Percentiles rank a stretch among this genome's conserved stretches.
These are phyloP conservation scores for Melinaea marsaeus DNA, from an alignment of 2,888 invertebrate species.

Conservation along the genomic window DNA sequence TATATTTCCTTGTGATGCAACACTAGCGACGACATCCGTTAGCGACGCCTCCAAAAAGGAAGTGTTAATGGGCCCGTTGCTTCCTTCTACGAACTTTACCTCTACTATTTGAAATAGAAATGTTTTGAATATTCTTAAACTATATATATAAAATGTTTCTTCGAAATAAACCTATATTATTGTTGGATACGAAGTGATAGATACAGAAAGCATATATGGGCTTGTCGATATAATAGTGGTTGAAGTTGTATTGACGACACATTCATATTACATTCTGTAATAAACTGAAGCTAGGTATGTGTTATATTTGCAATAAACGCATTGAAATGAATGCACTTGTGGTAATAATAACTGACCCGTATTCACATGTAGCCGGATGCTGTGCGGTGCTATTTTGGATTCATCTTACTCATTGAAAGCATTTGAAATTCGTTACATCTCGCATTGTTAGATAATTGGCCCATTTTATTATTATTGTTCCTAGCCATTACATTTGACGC, in stretches of 20 bases:
- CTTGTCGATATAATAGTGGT: too few species aligned
- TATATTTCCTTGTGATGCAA: conserved; percentile 44
- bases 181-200: too few species aligned
- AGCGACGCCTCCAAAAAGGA: conserved; percentile 44
- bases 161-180: not conserved
- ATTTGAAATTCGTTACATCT: conserved; percentile 29
- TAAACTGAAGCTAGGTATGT: not conserved
- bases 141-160: not conserved
- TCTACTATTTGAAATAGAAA: conserved; percentile 22
- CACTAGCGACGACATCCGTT: conserved; percentile 41
- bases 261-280: too few species aligned
- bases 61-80: conserved; percentile 49
- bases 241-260: too few species aligned
- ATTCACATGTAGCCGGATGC: conserved; percentile 50
- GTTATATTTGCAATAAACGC: conserved; percentile 18
- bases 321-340: conserved; percentile 34
- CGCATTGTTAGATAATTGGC: conserved; percentile 30
- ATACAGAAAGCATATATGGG: too few species aligned
- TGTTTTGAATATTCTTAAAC: too few species aligned
- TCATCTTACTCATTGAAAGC: conserved; percentile 33
- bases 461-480: conserved; percentile 24
- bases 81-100: conserved; percentile 46
- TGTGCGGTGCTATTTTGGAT: conserved; percentile 37
- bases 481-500: conserved; percentile 12
- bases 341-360: conserved; percentile 52